Base-by-base conservation (phyloP, 2,113 vertebrate species). In the Tychaedon coryphoeus region DNA sequence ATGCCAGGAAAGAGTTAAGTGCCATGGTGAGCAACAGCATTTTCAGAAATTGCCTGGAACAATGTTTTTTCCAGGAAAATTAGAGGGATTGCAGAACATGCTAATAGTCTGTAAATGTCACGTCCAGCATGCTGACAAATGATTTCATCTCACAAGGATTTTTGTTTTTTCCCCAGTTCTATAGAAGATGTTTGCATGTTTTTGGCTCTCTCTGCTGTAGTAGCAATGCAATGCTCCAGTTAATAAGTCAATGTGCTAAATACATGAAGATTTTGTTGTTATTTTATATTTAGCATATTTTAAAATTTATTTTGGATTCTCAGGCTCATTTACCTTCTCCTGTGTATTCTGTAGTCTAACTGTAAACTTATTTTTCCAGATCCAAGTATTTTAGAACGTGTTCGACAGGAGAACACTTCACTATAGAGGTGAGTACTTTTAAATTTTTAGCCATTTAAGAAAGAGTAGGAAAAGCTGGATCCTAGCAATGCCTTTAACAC, bases 341-440 rank as follows among this genome's bases (percentile, higher is more conserved):
- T 79, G 15, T 77, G 29, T 62, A 16, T 33, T 84, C 54, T 33
- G 31, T 43, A 64, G 33, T 78, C 45, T 95, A 86, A 96, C 74
- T 47, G 12, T 43, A 38, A 62, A 14, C 88, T 95, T 97, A 29
- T 90, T 93, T 97, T 97, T 96, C n/a, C 88, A 98, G 98, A 90
- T 98, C 98, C 17, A 98, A 98, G 82, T 98, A 98, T 96, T 98
- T 98, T 75, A 98, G 97, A 93, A 98, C 98, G 8, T 98, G 97
- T 87, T 95, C 98, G 58, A 97, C 97, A 87, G 98, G 98, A 90
- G 98, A 98, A 91, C 98, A 98, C 75, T 97, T 98, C 94, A 98
- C 98, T 62, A 98, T 98, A 97, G 98, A 98, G 98, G 98, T 98
- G 71, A 97, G 98, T 85, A 36, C 64, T 70, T 73, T 69, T 74